Evolutionary conservation across 2,113 vertebrate genomes (phyloP).

Genomic region (Meles meles): DNA sequence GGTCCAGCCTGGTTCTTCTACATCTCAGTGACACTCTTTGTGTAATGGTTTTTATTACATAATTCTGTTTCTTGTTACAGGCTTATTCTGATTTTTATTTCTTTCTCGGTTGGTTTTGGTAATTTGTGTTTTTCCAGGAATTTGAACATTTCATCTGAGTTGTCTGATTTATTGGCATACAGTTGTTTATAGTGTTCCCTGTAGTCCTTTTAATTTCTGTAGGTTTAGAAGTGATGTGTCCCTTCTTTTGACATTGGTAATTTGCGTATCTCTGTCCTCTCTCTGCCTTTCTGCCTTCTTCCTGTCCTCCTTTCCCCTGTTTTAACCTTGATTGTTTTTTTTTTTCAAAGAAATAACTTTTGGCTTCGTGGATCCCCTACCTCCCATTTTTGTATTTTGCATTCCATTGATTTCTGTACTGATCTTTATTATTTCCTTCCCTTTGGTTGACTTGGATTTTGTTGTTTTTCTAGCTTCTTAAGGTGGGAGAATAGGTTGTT

Average conservation of each 20-base stretch:
- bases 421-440: background rate
- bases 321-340: background rate
- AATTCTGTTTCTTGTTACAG: background rate
- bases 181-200: background rate
- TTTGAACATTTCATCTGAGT: background rate
- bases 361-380: background rate
- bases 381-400: background rate
- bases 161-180: background rate
- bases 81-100: background rate
- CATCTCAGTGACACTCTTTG: background rate
- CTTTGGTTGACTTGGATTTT: background rate
- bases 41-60: background rate
- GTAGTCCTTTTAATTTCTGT: background rate
- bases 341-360: background rate
- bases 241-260: background rate
- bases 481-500: background rate
- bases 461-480: background rate
- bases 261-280: background rate
- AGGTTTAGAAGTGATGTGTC: background rate
- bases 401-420: background rate
- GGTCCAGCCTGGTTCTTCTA: background rate
- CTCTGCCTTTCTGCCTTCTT: background rate
- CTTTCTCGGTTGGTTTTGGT: background rate
- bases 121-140: background rate
- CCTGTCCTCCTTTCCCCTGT: background rate